A percentile compares a stretch with the other conserved stretches of the same genome.
Conservation (phyloP, 2,797 vertebrate genomes). For the Scleropages formosus region DNA sequence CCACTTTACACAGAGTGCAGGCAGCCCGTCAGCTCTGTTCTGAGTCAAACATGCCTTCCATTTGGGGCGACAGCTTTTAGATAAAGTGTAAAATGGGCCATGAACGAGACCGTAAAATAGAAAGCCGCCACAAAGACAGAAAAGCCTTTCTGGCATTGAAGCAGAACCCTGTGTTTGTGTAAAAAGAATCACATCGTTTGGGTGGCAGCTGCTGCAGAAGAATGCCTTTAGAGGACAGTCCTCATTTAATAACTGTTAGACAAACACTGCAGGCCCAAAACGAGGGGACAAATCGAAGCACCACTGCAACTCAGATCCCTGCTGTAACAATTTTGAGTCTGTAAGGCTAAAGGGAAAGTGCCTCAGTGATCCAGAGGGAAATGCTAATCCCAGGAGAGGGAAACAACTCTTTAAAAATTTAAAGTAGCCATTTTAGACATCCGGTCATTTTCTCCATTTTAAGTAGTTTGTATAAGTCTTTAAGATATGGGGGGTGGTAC, state of each 20-base stretch:
- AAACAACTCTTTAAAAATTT: slow-evolving; percentile 2
- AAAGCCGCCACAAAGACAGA: slow-evolving; percentile 19
- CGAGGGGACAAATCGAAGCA: background rate
- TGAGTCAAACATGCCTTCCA: slow-evolving; percentile 24
- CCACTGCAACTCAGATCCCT: background rate
- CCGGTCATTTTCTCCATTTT: slow-evolving; percentile 20
- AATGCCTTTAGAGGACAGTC: background rate
- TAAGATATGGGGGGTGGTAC: background rate
- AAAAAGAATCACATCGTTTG: slow-evolving; percentile 32
- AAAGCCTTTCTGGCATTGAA: slow-evolving; percentile 17
- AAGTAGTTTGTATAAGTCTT: slow-evolving; percentile 4
- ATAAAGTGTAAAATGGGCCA: slow-evolving; percentile 34
- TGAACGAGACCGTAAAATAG: slow-evolving; percentile 13
- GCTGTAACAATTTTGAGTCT: background rate
- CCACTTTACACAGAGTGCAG: background rate
- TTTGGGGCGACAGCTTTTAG: slow-evolving; percentile 28
- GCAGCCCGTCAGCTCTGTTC: background rate
- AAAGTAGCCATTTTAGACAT: slow-evolving; percentile 12
- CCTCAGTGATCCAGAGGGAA: background rate
- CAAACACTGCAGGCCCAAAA: slow-evolving; percentile 7
- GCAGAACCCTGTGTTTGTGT: slow-evolving; percentile 19
- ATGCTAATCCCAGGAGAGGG: background rate
- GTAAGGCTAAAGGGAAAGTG: background rate
- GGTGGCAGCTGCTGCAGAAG: slow-evolving; percentile 34
- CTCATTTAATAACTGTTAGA: background rate